A percentile compares a stretch with the other conserved stretches of the same genome.
These are phyloP conservation scores for Chiloscyllium punctatum DNA, from an alignment of 2,797 vertebrate species.

Conservation along the genomic window DNA sequence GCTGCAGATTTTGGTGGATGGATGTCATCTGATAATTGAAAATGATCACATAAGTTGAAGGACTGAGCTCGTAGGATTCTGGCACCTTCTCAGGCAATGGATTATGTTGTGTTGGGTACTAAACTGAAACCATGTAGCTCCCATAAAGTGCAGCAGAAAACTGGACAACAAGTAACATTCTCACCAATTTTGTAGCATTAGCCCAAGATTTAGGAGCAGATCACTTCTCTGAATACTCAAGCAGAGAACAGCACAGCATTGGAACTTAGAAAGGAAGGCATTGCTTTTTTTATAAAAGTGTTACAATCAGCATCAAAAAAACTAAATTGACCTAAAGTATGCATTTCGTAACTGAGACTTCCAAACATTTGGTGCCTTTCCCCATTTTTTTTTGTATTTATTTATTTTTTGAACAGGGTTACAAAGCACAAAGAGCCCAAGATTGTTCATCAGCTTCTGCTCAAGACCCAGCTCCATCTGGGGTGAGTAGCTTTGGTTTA, in stretches of 20 bases:
- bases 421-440: conserved; percentile 55
- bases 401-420: conserved; percentile 54
- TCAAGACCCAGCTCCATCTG: conserved; percentile 14
- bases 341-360: background rate
- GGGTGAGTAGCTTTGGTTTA: background rate
- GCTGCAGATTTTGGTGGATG: background rate
- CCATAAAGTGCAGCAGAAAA: background rate
- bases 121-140: background rate
- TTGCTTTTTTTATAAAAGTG: background rate
- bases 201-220: background rate
- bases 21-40: background rate
- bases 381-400: background rate
- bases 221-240: background rate
- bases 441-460: background rate
- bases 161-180: background rate
- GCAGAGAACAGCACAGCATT: background rate
- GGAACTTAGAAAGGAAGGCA: background rate
- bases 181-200: background rate
- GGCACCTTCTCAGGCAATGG: background rate
- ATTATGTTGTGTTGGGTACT: background rate
- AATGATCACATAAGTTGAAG: background rate
- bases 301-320: background rate
- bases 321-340: background rate
- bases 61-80: background rate
- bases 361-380: background rate